Base-by-base conservation (phyloP, 1,140 invertebrate species). In the Nephila pilipes region DNA sequence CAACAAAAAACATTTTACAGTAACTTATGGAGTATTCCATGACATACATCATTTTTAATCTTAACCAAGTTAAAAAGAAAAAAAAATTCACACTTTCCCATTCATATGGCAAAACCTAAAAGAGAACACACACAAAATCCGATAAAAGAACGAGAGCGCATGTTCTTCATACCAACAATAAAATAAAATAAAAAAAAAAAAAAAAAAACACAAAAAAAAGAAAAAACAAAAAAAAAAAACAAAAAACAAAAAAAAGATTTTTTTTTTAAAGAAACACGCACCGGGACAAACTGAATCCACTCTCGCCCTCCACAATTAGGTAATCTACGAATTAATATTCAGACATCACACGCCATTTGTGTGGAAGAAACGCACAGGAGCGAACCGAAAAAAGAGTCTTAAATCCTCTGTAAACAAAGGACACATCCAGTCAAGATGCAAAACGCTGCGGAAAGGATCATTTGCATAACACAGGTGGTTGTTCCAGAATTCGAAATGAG, bases 281-380 rank as follows among this genome's bases (percentile, higher is more conserved):
- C 16, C 5, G 29, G 69, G 29, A 36, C 69, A 18, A 4, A 75
- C 16, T 25, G 14, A 38, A 80, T 46, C 46, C 46, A 36, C 29
- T 46, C 38, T 25, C 22, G 14, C 8, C 8, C 38, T 8, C 8
- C 12, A 25, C 80, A 81, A 55, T 55, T 46, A 81, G 46, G 46
- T 54, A 81, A 54, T 81, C 80, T 54, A 16, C 80, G 22, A 55
- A 81, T 81, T 81, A 81, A 54, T 54, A 81, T 81, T 81, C 80
- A 20, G 80, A n/a, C 46, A 20, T 22, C 80, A 81, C 29, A 36
- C 69, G 16, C 20, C n/a, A 8, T 63, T 63, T 12, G 10, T 29
- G 14, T 6, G 22, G 12, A 65, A 25, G n/a, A 65, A 46, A 65
- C 10, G 25, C 8, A n/a, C 22, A 60, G 29, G 25, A 79, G 25